A percentile compares a stretch with the other conserved stretches of the same genome.
Evolutionary conservation across 1,140 invertebrate genomes (phyloP).

Genomic region (Papilio xuthus): DNA sequence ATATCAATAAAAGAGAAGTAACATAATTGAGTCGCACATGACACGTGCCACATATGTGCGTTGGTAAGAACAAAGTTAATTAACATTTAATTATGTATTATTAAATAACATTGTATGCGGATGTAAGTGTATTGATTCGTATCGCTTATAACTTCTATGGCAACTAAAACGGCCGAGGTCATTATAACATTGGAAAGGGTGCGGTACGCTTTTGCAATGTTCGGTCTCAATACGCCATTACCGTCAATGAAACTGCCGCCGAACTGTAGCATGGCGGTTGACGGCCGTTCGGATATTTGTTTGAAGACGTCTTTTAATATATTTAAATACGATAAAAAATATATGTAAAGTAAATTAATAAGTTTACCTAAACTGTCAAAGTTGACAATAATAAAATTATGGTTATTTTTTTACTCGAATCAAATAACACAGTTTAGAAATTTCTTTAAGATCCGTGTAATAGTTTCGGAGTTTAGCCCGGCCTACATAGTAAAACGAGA

Average conservation of each 20-base stretch:
- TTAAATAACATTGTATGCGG: conserved; percentile 24
- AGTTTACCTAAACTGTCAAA: too few relatives aligned
- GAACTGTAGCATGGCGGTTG: conserved; percentile 3
- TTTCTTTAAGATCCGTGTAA: too few relatives aligned
- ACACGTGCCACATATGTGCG: not conserved
- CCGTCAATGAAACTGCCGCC: conserved; percentile 7
- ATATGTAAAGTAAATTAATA: too few relatives aligned
- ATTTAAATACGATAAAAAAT: not conserved
- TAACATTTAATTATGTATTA: conserved; percentile 4
- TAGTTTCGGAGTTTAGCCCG: too few relatives aligned
- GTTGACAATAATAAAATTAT: too few relatives aligned
- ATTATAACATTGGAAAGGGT: conserved; percentile 53
- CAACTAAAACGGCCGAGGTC: conserved; percentile 43
- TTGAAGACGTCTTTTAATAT: not conserved
- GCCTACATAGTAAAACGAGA: not conserved
- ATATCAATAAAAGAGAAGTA: conserved; percentile 2
- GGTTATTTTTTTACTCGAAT: too few relatives aligned
- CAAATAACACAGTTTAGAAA: too few relatives aligned
- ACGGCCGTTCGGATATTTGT: conserved; percentile 12
- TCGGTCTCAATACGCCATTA: conserved; percentile 18
- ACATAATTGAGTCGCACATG: not conserved
- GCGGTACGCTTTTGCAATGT: conserved; percentile 42
- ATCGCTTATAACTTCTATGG: conserved; percentile 7
- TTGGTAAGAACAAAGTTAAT: not conserved
- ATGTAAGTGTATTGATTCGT: conserved; percentile 14